phyloP scores from a whole-genome alignment of 2,888 invertebrate species.

The Mesoligia furuncula region DNA sequence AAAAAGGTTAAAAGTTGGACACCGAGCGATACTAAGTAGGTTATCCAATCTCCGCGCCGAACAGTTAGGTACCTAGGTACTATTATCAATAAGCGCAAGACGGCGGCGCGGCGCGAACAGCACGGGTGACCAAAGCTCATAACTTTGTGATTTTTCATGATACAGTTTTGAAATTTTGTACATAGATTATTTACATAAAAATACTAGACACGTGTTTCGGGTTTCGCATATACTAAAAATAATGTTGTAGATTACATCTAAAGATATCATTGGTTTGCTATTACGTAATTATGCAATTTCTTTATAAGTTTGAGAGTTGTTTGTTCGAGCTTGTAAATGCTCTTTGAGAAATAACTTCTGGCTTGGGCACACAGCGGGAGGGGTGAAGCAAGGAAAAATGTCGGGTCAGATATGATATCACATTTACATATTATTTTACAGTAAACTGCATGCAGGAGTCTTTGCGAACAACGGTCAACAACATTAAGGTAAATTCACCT shows the following conservation, averaged over 20 bases:
- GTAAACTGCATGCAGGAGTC: conserved; percentile 4
- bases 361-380: conserved; percentile 8
- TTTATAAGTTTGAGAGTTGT: not conserved
- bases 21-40: too few relatives aligned
- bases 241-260: not conserved
- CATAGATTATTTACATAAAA: too few relatives aligned
- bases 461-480: not conserved
- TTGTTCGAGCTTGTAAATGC: conserved; percentile 17
- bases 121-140: too few relatives aligned
- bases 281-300: conserved; percentile 1
- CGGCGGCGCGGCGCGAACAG: too few relatives aligned
- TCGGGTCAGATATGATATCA: conserved; percentile 10
- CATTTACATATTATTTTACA: conserved; percentile 25
- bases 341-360: conserved; percentile 20
- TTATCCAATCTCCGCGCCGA: too few relatives aligned
- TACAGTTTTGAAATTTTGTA: too few relatives aligned
- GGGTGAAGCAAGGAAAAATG: not conserved
- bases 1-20: too few relatives aligned
- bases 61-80: too few relatives aligned
- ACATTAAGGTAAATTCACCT: not conserved
- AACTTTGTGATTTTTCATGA: too few relatives aligned
- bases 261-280: conserved; percentile 2
- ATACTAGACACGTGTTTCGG: too few relatives aligned
- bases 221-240: too few relatives aligned
- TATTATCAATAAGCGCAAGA: too few relatives aligned